These are phyloP conservation scores for Azemiops feae DNA, from an alignment of 2,113 vertebrate genomes.

Conservation along the genomic window DNA sequence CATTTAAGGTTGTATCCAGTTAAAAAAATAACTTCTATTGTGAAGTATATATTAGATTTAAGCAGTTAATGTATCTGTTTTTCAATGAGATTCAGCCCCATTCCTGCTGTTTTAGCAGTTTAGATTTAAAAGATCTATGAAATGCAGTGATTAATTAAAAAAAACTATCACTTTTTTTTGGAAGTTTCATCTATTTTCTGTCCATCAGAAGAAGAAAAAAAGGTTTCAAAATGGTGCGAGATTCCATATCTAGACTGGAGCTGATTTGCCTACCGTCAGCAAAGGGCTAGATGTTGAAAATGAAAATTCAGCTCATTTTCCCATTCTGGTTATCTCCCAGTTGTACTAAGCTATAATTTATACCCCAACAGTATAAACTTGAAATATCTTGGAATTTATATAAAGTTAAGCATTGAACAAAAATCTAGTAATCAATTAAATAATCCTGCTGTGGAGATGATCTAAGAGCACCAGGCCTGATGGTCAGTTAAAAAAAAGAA, in stretches of 20 bases:
- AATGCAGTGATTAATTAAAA: neutral
- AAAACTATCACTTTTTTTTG: neutral
- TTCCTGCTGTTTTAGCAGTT: neutral
- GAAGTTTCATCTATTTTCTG: neutral
- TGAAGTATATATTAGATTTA: neutral
- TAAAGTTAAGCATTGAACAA: neutral
- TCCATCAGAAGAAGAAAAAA: neutral
- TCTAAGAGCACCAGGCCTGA: neutral
- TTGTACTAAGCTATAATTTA: neutral
- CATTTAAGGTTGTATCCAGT: neutral
- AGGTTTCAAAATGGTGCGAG: neutral
- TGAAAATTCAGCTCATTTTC: neutral
- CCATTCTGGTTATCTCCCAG: neutral
- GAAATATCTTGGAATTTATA: neutral
- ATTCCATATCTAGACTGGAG: neutral
- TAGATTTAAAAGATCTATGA: neutral
- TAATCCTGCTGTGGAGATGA: neutral
- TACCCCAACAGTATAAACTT: neutral
- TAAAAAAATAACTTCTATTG: neutral
- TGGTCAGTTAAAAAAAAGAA: neutral
- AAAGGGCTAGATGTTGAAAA: neutral
- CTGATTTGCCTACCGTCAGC: neutral
- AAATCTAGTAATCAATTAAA: neutral
- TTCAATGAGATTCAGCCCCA: neutral
- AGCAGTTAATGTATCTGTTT: neutral